Percentiles rank a stretch among this genome's conserved stretches.
These are phyloP conservation scores for Artemisiospiza belli DNA, from an alignment of 2,113 vertebrate genomes.

Conservation along the genomic window DNA sequence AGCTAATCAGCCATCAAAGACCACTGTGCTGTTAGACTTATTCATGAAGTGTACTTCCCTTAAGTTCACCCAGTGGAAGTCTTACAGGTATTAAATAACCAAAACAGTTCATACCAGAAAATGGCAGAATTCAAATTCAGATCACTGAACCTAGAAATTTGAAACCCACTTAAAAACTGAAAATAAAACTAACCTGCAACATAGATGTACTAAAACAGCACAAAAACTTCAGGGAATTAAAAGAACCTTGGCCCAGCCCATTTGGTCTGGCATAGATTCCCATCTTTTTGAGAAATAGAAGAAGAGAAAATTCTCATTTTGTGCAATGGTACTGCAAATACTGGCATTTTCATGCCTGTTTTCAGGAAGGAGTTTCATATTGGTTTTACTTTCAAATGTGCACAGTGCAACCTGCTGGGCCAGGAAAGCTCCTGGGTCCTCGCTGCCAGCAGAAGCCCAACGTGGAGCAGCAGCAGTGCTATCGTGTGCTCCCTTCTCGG, in stretches of 20 bases:
- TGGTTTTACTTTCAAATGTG: not conserved
- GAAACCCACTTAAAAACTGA: not conserved
- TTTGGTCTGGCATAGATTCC: not conserved
- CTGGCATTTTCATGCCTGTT: not conserved
- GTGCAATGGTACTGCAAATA: not conserved
- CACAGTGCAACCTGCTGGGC: not conserved
- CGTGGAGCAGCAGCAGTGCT: constrained; percentile 73
- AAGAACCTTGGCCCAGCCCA: not conserved
- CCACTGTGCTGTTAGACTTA: not conserved
- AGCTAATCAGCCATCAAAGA: not conserved
- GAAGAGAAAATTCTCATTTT: not conserved
- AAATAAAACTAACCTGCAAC: not conserved
- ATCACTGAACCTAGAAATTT: not conserved
- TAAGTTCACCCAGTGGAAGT: not conserved
- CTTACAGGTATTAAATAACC: not conserved
- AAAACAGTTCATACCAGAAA: not conserved
- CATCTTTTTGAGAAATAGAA: not conserved
- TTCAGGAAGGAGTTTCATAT: not conserved
- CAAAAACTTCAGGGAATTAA: not conserved
- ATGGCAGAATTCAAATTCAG: not conserved
- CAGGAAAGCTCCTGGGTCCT: not conserved
- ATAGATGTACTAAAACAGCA: not conserved
- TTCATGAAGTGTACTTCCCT: not conserved
- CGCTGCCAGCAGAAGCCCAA: not conserved
- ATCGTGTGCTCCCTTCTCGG: constrained; percentile 59